Percentiles rank a stretch among this genome's conserved stretches.
phyloP scores from a whole-genome alignment of 2,888 invertebrate genomes.

The Balanococcus diminutus region DNA sequence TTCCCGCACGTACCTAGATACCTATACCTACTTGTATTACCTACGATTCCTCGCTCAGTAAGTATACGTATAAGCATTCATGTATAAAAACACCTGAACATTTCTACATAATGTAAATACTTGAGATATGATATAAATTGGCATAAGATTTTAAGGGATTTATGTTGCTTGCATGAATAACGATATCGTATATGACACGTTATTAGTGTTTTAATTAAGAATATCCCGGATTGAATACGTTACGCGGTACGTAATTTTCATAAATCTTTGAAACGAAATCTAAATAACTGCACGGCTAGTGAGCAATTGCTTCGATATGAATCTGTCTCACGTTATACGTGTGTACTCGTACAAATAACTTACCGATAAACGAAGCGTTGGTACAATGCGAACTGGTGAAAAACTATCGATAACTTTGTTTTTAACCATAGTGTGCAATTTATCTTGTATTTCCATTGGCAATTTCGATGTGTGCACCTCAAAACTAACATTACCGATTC shows the following conservation, averaged over 20 bases:
- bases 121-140: not conserved
- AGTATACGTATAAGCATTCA: not conserved
- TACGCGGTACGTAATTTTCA: not conserved
- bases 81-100: not conserved
- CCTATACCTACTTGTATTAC: too few species aligned
- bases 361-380: slow-evolving; percentile 16
- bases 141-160: slow-evolving; percentile 13
- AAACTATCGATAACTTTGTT: slow-evolving; percentile 11
- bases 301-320: not conserved
- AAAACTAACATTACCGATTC: not conserved
- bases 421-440: not conserved
- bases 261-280: slow-evolving; percentile 13
- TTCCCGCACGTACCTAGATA: too few species aligned
- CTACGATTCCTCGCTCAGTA: not conserved
- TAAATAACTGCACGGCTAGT: not conserved
- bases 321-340: not conserved
- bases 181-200: slow-evolving; percentile 4
- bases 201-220: slow-evolving; percentile 17
- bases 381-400: not conserved
- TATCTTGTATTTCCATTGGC: not conserved
- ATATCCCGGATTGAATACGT: not conserved
- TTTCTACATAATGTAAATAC: not conserved
- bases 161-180: not conserved
- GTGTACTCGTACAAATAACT: not conserved
- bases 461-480: not conserved